Conservation (phyloP, 2,888 invertebrate species). For the Synanthedon myopaeformis region DNA sequence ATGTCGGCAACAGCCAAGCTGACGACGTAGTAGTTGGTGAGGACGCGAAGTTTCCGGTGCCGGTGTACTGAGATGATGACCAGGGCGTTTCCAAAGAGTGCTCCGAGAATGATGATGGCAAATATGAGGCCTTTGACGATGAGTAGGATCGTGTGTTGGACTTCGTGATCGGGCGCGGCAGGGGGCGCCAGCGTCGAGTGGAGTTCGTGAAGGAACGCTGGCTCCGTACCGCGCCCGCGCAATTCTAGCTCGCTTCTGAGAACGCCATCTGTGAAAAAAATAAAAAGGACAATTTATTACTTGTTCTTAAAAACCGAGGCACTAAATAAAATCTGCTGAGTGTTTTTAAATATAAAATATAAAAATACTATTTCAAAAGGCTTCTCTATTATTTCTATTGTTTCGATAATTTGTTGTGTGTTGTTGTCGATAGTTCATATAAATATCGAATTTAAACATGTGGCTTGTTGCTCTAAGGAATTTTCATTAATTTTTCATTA, state of each 20-base stretch:
- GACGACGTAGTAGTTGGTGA: conserved; percentile 96
- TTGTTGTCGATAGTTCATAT: too few relatives aligned
- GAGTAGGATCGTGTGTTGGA: conserved; percentile 65
- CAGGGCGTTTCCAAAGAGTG: conserved; percentile 91
- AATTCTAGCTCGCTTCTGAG: conserved; percentile 56
- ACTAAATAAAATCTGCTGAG: too few relatives aligned
- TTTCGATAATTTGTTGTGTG: too few relatives aligned
- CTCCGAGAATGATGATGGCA: conserved; percentile 88
- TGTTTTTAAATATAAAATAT: too few relatives aligned
- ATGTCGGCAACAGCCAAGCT: conserved; percentile 94
- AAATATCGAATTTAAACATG: too few relatives aligned
- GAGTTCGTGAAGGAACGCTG: conserved; percentile 54
- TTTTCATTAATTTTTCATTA: too few relatives aligned
- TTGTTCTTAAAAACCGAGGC: too few relatives aligned
- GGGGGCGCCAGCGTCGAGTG: conserved; percentile 62
- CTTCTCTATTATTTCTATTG: too few relatives aligned
- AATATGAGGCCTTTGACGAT: conserved; percentile 83
- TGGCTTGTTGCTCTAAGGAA: too few relatives aligned
- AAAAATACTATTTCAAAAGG: too few relatives aligned
- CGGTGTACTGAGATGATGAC: conserved; percentile 88
- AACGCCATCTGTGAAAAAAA: conserved; percentile 38
- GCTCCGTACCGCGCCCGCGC: conserved; percentile 65
- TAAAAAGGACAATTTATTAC: not conserved
- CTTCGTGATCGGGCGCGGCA: conserved; percentile 57
- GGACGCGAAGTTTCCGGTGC: conserved; percentile 84